phyloP scores from a whole-genome alignment of 1,140 invertebrate genomes.

The Saxidomus purpurata region DNA sequence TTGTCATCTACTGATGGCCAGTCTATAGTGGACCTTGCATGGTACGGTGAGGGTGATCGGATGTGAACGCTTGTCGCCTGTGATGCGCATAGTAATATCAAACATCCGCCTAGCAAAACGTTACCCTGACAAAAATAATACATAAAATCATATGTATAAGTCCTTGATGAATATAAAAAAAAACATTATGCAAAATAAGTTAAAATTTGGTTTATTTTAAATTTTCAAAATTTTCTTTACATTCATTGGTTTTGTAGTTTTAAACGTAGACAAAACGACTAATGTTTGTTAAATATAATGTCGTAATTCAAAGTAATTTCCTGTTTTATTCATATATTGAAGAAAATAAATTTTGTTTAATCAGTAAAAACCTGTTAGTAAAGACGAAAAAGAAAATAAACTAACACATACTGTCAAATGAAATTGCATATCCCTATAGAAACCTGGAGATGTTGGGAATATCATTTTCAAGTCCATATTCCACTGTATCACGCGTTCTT shows the following conservation, averaged over 20 bases:
- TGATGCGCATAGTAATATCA: not conserved
- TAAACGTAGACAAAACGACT: too few species aligned
- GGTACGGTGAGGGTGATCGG: not conserved
- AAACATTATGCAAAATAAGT: not conserved
- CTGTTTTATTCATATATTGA: too few species aligned
- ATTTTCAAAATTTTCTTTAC: too few species aligned
- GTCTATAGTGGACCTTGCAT: not conserved
- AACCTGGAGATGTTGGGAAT: not conserved
- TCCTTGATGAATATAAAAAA: too few species aligned
- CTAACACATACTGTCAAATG: not conserved
- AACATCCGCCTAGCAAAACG: not conserved
- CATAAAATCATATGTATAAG: too few species aligned
- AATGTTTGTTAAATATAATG: too few species aligned
- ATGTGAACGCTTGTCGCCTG: not conserved
- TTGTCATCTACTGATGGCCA: not conserved
- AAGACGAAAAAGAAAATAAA: too few species aligned
- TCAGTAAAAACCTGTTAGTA: too few species aligned
- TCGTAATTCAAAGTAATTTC: too few species aligned
- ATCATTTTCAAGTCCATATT: not conserved
- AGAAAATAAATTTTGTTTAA: too few species aligned
- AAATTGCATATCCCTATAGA: not conserved
- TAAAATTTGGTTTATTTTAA: not conserved
- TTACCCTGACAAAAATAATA: not conserved
- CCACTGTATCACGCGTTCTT: not conserved
- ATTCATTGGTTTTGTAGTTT: too few species aligned